Conservation (phyloP, 1,140 invertebrate species). For the Drosophila pachea region DNA sequence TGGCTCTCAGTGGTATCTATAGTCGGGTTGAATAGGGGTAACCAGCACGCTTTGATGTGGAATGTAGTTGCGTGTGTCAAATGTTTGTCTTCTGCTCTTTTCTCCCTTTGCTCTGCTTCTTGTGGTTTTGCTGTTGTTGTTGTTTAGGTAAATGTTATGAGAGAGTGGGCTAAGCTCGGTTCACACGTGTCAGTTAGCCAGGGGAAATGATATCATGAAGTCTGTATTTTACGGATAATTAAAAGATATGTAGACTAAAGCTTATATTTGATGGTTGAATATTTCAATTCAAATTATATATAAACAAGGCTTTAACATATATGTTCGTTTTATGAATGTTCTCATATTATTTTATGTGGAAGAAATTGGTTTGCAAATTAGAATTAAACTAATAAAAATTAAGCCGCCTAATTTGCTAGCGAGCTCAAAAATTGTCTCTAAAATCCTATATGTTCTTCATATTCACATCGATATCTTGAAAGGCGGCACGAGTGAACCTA, state of each 20-base stretch:
- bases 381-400: too few species aligned
- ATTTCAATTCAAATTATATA: too few species aligned
- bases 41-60: constrained; percentile 37
- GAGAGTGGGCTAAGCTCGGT: constrained; percentile 21
- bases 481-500: constrained; percentile 23
- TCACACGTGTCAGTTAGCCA: constrained; percentile 30
- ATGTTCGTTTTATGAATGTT: too few species aligned
- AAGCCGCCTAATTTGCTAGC: too few species aligned
- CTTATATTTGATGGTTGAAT: background rate
- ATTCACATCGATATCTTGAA: background rate
- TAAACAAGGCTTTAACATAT: too few species aligned
- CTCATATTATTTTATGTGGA: too few species aligned
- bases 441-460: too few species aligned
- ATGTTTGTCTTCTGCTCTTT: background rate
- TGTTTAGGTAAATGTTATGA: constrained; percentile 37
- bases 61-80: constrained; percentile 48
- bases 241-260: background rate
- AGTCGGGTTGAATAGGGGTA: constrained; percentile 12
- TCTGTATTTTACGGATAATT: background rate
- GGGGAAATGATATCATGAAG: background rate
- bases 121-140: background rate
- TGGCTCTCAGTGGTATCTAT: constrained; percentile 58
- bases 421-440: too few species aligned
- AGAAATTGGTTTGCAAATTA: too few species aligned
- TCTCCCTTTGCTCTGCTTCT: background rate